Evolutionary conservation across 1,140 invertebrate genomes (phyloP), one percentile per base, ranked within the genome.

Genomic region (Drosophila willistoni): DNA sequence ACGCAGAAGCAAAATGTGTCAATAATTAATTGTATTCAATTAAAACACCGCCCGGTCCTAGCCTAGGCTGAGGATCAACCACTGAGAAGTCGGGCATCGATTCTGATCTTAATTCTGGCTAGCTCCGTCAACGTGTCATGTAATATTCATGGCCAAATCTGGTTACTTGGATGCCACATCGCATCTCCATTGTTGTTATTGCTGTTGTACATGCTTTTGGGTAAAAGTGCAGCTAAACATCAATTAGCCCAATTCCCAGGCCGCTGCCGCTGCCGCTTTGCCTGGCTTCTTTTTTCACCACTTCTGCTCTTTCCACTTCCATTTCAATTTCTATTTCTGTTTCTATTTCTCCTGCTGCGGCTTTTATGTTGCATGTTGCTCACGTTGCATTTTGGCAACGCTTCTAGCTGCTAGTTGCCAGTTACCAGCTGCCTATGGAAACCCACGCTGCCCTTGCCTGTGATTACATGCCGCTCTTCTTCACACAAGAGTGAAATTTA

Each of bases 11-110:
- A 29, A 82, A 90, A 90, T 90, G 86, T 90, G 86, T 90, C 81
- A 90, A 85, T 90, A 90, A 90, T 90, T 90, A 90, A 90, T 90
- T 90, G 79, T 70, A 90, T 90, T 86, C 86, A 90, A 90, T 90
- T 90, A 81, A 80, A 72, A 68, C 84, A 80, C 73, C 17, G 44
- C 59, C 9, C 55, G 14, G 55, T 6, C 14, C 61, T 68, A 39
- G 51, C 39, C 34, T 68, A 56, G 25, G 55, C 56, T 64, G 82
- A 82, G 44, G 44, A 90, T 90, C 81, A 90, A 86, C 71, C 65
- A 42, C 71, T 67, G 78, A 79, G 54, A 79, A 67, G 29, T 70
- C 64, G 42, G 33, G 39, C 56, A 42, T n/a, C 34, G 12, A 51
- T 19, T 17, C 9, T 69, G 42, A 22, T 34, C 42, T 12, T 7